Conservation (phyloP, 1,140 invertebrate genomes). For the Drosophila insularis region DNA sequence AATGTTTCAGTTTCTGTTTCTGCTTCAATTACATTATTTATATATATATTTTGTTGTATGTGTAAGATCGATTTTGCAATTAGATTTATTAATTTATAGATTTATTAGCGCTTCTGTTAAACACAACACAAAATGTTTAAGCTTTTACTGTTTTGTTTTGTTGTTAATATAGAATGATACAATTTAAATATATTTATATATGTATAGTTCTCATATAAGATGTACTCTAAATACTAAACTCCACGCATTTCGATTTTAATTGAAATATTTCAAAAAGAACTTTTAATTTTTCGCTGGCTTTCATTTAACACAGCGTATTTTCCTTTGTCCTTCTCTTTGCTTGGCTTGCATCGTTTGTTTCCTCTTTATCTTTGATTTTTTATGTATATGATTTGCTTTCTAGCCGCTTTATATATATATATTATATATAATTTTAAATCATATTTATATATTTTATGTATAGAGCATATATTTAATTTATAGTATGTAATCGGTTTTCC, state of each 20-base stretch:
- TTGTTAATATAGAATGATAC: slow-evolving; percentile 38
- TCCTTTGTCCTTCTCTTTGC: neutral
- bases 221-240: slow-evolving; percentile 37
- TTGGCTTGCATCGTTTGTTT: slow-evolving; percentile 8
- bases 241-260: slow-evolving; percentile 16
- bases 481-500: slow-evolving; percentile 28
- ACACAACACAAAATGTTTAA: slow-evolving; percentile 44
- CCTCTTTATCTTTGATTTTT: slow-evolving; percentile 15
- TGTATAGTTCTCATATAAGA: slow-evolving; percentile 42
- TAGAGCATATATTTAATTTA: slow-evolving; percentile 32
- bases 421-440: slow-evolving; percentile 50
- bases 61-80: slow-evolving; percentile 11
- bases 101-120: slow-evolving; percentile 36
- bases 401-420: slow-evolving; percentile 39
- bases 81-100: slow-evolving; percentile 5
- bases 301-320: slow-evolving; percentile 8
- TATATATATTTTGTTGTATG: slow-evolving; percentile 9
- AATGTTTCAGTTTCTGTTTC: slow-evolving; percentile 43
- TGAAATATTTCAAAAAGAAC: slow-evolving; percentile 17
- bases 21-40: slow-evolving; percentile 22
- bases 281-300: slow-evolving; percentile 18
- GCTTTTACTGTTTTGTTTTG: slow-evolving; percentile 19
- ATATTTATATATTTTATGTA: slow-evolving; percentile 38
- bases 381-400: slow-evolving; percentile 40
- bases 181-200: slow-evolving; percentile 38